Evolutionary conservation across 2,888 invertebrate species (phyloP), one percentile per base, ranked within the genome.

Genomic region (Cosmorhoe ocellata): DNA sequence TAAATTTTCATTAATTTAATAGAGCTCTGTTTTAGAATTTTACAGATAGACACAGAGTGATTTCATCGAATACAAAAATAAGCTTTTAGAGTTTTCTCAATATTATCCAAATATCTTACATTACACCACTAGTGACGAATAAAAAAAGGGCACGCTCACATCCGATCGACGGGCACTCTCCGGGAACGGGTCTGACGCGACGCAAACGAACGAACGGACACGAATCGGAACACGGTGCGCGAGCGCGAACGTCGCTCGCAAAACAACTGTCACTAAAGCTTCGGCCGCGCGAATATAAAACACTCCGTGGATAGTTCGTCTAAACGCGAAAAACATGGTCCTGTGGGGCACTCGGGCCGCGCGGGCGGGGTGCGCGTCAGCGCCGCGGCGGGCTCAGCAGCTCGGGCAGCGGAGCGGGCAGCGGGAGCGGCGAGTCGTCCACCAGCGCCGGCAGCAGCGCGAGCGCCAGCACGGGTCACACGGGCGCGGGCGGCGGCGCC

Each of bases 401-500:
- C 84, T 85, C 85, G 81, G 87, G 87, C 81, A 81, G 81, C 82
- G 84, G 86, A 83, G 83, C 84, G 84, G 79, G 82, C 79, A 81
- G 81, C 82, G 84, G 85, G 84, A 84, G 84, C 81, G 85, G 85
- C 80, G 86, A 84, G 76, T 81, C 81, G 80, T 86, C 85, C 72
- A 84, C 81, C 68, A 84, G 84, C 82, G 85, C 85, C 78, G 85
- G 85, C 81, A 88, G 84, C 85, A 87, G 82, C 83, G 89, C 88
- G 82, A 88, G 88, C 87, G 89, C 86, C 79, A 88, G 84, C 84
- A 74, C 84, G 85, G 84, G 86, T 84, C 89, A 89, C 81, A 86
- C 86, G 89, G 92, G 92, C 93, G 93, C 93, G 92, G 93, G 93
- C 91, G 93, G 91, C 87, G 93, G 93, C 71, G 79, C 92, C 81